Evolutionary conservation across 2,113 vertebrate species (phyloP).

Genomic region (Riparia riparia): DNA sequence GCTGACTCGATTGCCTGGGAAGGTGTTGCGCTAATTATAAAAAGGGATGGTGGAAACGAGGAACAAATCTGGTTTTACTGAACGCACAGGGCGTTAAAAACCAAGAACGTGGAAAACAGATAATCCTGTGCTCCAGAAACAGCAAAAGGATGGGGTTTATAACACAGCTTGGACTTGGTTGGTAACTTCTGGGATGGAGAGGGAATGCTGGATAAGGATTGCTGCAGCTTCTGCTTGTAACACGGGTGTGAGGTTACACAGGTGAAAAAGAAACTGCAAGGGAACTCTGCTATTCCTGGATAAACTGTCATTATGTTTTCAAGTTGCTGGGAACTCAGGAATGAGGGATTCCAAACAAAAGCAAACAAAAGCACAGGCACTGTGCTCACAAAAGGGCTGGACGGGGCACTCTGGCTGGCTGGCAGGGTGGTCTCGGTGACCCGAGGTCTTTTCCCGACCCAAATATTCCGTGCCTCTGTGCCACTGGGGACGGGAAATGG

Average conservation of each 20-base stretch:
- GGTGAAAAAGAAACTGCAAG: neutral
- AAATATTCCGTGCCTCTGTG: fast-evolving
- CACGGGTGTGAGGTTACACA: fast-evolving
- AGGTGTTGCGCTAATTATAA: neutral
- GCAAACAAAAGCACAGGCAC: too few relatives aligned
- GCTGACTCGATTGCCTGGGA: neutral
- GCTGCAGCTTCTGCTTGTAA: neutral
- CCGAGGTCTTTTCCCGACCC: neutral
- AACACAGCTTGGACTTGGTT: neutral
- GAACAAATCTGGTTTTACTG: neutral
- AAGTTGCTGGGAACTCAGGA: neutral
- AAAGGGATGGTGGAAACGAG: neutral
- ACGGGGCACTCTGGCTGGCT: fast-evolving
- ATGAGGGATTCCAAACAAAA: neutral
- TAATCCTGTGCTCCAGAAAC: neutral
- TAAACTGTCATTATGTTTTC: neutral
- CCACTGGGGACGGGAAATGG: neutral
- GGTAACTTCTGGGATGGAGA: neutral
- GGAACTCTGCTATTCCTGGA: neutral
- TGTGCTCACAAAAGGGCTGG: neutral
- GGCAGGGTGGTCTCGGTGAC: fast-evolving
- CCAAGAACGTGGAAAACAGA: neutral
- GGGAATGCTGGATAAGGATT: neutral
- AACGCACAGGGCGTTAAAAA: neutral
- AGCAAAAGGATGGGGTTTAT: neutral